A percentile compares a stretch with the other conserved stretches of the same genome.
Conservation (phyloP, 2,797 vertebrate species). For the Philypnodon macrostomus region DNA sequence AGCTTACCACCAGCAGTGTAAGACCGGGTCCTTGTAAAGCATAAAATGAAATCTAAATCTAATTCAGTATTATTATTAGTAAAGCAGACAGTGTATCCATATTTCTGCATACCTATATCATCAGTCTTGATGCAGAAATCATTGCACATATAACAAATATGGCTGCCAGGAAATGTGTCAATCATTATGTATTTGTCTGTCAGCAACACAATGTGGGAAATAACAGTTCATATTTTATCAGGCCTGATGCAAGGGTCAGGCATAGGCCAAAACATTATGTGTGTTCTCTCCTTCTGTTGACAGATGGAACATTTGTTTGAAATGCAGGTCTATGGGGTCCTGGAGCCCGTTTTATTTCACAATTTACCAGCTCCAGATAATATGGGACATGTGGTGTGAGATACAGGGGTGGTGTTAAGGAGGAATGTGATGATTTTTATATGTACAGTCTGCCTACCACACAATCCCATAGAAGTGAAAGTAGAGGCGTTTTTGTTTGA, state of each 20-base stretch:
- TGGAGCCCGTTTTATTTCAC: background rate
- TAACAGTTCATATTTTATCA: conserved; percentile 3
- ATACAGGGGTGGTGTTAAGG: background rate
- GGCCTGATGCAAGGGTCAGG: background rate
- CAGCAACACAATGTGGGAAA: background rate
- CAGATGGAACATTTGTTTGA: conserved; percentile 1
- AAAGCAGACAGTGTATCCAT: too few species aligned
- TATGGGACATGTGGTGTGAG: background rate
- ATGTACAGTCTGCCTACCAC: background rate
- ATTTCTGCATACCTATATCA: too few species aligned
- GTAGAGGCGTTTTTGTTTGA: too few species aligned
- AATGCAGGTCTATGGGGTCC: background rate
- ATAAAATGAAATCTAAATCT: too few species aligned
- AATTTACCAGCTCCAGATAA: background rate
- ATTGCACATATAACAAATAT: background rate
- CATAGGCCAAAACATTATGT: background rate
- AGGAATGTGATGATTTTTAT: background rate
- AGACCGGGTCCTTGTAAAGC: too few species aligned
- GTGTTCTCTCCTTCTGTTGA: background rate
- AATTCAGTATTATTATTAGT: too few species aligned
- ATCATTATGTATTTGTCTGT: too few species aligned
- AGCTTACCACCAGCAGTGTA: too few species aligned
- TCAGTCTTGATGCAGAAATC: background rate
- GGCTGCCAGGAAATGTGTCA: background rate
- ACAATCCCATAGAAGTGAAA: too few species aligned